Evolutionary conservation across 1,140 invertebrate species (phyloP).

Genomic region (Pseudobourletiella spinata): DNA sequence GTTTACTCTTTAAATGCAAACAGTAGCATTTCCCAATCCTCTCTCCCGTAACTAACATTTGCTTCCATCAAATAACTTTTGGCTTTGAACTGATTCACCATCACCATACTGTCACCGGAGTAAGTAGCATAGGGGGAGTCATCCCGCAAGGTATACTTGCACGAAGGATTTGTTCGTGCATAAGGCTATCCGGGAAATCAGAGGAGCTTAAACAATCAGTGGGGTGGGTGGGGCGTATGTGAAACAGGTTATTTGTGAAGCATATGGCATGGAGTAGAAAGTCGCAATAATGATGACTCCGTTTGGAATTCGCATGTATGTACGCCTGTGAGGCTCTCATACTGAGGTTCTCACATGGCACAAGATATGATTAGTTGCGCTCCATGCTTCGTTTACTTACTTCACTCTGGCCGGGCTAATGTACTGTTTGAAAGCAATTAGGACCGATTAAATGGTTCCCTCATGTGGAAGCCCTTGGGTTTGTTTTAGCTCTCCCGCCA

Average conservation of each 20-base stretch:
- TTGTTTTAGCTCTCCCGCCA: conserved; percentile 7
- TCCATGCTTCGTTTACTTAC: not conserved
- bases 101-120: not conserved
- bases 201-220: no score
- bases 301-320: no score
- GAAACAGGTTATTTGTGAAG: not conserved
- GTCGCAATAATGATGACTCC: not conserved
- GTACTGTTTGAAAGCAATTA: conserved; percentile 32
- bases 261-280: not conserved
- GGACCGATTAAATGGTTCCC: conserved; percentile 17
- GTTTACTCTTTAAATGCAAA: not conserved
- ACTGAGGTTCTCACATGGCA: not conserved
- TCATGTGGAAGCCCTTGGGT: conserved; percentile 24
- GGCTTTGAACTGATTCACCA: not conserved
- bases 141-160: no score
- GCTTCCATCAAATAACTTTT: no score
- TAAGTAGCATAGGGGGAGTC: not conserved
- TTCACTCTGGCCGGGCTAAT: conserved; percentile 19
- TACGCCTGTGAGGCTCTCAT: no score
- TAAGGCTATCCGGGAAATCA: no score
- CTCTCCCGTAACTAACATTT: no score
- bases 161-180: no score
- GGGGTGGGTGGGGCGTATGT: no score
- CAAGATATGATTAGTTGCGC: not conserved
- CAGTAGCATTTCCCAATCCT: not conserved